A percentile compares a stretch with the other conserved stretches of the same genome.
phyloP scores from a whole-genome alignment of 2,888 invertebrate genomes.

The Drosophila borborema region DNA sequence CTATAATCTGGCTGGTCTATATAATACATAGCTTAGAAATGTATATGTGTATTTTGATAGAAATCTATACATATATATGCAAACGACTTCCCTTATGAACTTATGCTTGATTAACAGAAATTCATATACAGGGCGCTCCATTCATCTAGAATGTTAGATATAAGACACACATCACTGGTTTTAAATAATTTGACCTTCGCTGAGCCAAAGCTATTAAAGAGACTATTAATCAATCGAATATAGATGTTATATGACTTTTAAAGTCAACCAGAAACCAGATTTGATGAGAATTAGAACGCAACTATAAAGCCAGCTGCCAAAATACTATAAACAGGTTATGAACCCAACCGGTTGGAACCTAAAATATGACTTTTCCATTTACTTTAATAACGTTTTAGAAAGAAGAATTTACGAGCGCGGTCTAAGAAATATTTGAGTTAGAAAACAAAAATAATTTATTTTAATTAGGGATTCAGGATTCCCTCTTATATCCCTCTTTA shows the following conservation, averaged over 20 bases:
- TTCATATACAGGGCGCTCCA: background rate
- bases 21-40: background rate
- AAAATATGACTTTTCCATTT: conserved; percentile 2
- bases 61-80: background rate
- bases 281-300: conserved; percentile 12
- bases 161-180: conserved; percentile 12
- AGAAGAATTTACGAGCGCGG: background rate
- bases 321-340: conserved; percentile 3
- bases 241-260: conserved; percentile 1
- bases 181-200: background rate
- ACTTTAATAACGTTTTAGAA: background rate
- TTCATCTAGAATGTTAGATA: conserved; percentile 7
- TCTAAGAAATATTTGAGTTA: background rate
- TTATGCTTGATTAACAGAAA: background rate
- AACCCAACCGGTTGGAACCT: conserved; percentile 3
- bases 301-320: background rate
- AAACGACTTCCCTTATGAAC: background rate
- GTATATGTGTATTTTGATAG: background rate
- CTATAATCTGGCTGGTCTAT: conserved; percentile 18
- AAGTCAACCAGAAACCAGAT: conserved; percentile 2
- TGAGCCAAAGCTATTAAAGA: conserved; percentile 2
- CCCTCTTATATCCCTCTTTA: background rate
- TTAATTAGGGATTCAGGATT: background rate
- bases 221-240: conserved; percentile 5
- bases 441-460: background rate